Evolutionary conservation across 2,888 invertebrate species (phyloP).

Genomic region (Isotomurus palustris): DNA sequence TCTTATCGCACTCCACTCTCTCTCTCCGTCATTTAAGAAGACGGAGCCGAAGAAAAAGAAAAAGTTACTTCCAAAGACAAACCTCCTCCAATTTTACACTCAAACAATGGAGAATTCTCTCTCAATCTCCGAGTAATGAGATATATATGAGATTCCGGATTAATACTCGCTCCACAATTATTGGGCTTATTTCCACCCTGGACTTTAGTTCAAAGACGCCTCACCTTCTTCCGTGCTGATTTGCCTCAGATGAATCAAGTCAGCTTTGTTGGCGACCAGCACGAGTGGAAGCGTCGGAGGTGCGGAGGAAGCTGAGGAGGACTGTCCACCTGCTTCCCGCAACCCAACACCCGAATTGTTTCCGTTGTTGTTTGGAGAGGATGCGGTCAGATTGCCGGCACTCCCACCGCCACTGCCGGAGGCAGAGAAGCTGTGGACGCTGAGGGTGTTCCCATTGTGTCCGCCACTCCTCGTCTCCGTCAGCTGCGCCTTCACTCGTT

Average conservation of each 20-base stretch:
- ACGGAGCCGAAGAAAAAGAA: no score
- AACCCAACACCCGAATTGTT: neutral
- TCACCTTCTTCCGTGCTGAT: slow-evolving; percentile 78
- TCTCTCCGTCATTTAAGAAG: no score
- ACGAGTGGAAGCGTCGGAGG: slow-evolving; percentile 59
- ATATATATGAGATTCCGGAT: no score
- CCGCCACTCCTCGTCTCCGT: slow-evolving; percentile 53
- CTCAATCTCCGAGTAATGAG: no score
- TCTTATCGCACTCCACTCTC: no score
- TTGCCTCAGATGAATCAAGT: slow-evolving; percentile 84
- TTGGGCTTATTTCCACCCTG: no score
- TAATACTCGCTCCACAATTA: no score
- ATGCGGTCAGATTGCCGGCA: slow-evolving; percentile 13
- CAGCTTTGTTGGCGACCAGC: slow-evolving; percentile 85
- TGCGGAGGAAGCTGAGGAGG: slow-evolving; percentile 4
- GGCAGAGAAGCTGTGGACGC: slow-evolving; percentile 16
- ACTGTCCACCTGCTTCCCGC: neutral
- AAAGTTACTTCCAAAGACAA: no score
- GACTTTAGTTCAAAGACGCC: neutral
- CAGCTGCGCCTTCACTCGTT: slow-evolving; percentile 63
- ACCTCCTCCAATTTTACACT: no score
- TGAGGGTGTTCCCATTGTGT: slow-evolving; percentile 15
- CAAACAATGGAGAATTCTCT: no score
- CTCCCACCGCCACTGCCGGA: slow-evolving; percentile 4
- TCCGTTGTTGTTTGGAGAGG: neutral